Evolutionary conservation across 2,888 invertebrate species (phyloP).

Genomic region (Baccha elongata): DNA sequence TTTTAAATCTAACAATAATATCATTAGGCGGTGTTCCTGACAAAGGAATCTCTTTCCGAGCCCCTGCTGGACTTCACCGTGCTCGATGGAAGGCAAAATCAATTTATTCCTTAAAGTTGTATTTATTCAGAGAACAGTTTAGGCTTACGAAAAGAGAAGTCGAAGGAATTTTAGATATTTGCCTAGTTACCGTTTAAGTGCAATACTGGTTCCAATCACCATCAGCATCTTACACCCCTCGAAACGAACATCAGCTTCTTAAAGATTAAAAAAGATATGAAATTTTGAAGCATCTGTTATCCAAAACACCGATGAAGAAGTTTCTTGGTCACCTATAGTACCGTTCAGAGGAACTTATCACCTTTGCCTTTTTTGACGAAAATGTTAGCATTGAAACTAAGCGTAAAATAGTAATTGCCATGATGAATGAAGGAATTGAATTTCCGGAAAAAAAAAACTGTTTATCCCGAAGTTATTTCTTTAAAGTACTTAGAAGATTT

Average conservation of each 20-base stretch:
- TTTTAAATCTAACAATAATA: too few relatives aligned
- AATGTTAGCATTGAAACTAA: too few relatives aligned
- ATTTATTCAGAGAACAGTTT: conserved; percentile 5
- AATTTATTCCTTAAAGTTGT: not conserved
- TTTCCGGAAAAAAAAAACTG: too few relatives aligned
- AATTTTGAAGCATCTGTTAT: not conserved
- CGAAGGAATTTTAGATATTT: not conserved
- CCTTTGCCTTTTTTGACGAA: too few relatives aligned
- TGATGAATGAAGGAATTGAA: too few relatives aligned
- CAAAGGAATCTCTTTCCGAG: conserved; percentile 7
- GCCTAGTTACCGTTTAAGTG: not conserved
- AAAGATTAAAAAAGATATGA: not conserved
- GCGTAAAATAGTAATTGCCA: too few relatives aligned
- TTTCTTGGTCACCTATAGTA: conserved; percentile 5
- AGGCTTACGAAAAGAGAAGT: not conserved
- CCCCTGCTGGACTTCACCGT: not conserved
- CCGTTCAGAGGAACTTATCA: not conserved
- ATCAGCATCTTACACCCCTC: not conserved
- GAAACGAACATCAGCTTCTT: conserved; percentile 2
- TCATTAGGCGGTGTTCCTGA: not conserved
- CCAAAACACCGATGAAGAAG: not conserved
- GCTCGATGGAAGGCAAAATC: not conserved
- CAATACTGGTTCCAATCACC: not conserved
- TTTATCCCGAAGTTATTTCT: too few relatives aligned
- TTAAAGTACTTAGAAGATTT: too few relatives aligned